Percentiles rank a stretch among this genome's conserved stretches.
phyloP scores from a whole-genome alignment of 2,113 vertebrate genomes.

The Myodes glareolus region DNA sequence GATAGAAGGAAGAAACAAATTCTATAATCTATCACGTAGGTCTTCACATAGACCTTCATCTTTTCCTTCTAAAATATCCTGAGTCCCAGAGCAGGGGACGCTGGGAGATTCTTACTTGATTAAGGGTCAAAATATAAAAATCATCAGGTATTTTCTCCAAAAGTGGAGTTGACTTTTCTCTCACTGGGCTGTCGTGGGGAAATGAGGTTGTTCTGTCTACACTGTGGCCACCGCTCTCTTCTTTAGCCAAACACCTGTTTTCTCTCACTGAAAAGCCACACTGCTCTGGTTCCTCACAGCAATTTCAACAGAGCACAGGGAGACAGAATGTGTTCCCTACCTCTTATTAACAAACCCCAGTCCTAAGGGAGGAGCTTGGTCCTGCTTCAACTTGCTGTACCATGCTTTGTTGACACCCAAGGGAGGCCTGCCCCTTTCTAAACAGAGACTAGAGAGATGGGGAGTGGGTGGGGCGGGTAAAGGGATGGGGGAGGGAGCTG shows the following conservation, averaged over 20 bases:
- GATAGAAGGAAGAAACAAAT: not conserved
- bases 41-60: not conserved
- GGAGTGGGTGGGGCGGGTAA: not conserved
- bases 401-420: not conserved
- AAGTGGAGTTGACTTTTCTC: not conserved
- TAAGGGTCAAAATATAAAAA: not conserved
- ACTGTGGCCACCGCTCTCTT: not conserved
- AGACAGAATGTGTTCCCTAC: not conserved
- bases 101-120: not conserved
- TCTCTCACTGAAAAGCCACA: not conserved
- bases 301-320: not conserved
- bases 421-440: not conserved
- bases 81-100: not conserved
- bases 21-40: not conserved
- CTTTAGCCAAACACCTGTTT: not conserved
- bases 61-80: conserved; percentile 13
- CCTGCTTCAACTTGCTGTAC: not conserved
- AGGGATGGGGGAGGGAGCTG: not conserved
- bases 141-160: not conserved
- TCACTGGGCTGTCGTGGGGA: not conserved
- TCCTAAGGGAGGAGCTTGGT: too few relatives aligned
- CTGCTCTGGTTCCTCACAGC: not conserved
- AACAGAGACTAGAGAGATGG: not conserved
- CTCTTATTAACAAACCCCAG: not conserved
- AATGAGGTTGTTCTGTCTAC: not conserved